Conservation (phyloP, 2,113 vertebrate species). For the Turdus rufiventris region DNA sequence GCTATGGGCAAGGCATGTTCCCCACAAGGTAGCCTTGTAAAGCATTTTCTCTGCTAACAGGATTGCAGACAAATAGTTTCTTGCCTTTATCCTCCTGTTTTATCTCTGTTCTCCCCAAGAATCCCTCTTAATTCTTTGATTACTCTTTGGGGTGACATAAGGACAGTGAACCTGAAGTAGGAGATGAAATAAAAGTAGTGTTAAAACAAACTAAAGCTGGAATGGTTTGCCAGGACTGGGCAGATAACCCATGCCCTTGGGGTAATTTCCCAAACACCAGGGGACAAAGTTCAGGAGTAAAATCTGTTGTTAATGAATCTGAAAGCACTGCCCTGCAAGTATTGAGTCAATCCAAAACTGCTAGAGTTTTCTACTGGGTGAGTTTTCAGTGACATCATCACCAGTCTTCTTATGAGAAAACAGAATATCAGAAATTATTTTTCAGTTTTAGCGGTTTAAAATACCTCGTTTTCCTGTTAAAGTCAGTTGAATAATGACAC, state of each 20-base stretch:
- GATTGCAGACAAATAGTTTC: slow-evolving; percentile 1
- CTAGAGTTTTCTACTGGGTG: neutral
- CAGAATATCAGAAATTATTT: neutral
- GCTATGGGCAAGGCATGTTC: neutral
- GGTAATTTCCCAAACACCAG: neutral
- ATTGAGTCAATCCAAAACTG: neutral
- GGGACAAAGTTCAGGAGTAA: neutral
- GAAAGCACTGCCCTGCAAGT: neutral
- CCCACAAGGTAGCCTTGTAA: slow-evolving; percentile 8
- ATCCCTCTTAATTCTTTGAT: neutral
- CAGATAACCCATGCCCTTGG: neutral
- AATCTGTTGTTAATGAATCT: neutral
- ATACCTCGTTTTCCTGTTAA: neutral
- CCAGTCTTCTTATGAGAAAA: neutral
- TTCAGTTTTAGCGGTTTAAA: neutral
- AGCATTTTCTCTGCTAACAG: neutral
- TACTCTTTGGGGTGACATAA: neutral
- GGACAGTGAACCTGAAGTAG: neutral
- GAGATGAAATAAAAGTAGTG: neutral
- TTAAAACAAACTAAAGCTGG: neutral
- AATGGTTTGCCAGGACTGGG: neutral
- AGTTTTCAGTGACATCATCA: neutral
- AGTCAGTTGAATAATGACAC: neutral
- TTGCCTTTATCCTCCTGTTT: slow-evolving; percentile 15
- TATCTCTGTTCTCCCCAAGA: neutral